These are phyloP conservation scores for Antheraea mylitta DNA, from an alignment of 1,140 invertebrate species.

Conservation along the genomic window DNA sequence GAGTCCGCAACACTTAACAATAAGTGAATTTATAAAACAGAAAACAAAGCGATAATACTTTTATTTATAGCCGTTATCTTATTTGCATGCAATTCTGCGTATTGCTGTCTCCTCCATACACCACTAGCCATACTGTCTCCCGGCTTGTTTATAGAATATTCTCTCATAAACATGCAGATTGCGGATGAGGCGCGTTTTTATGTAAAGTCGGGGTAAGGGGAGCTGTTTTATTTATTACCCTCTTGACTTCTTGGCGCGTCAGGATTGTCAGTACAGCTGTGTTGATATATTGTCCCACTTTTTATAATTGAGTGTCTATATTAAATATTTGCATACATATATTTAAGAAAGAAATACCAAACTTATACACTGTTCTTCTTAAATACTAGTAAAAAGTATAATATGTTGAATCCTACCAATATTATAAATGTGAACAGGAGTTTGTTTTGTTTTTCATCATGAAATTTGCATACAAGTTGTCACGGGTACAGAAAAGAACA, in stretches of 20 bases:
- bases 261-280: slow-evolving; percentile 26
- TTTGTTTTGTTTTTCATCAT: no score
- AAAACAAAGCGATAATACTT: slow-evolving; percentile 36
- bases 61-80: slow-evolving; percentile 74
- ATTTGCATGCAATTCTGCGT: slow-evolving; percentile 75
- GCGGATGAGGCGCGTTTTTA: slow-evolving; percentile 73
- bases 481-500: no score
- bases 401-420: no score
- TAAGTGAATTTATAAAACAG: slow-evolving; percentile 11
- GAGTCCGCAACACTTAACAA: slow-evolving; percentile 5
- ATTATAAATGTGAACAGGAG: no score
- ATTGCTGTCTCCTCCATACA: slow-evolving; percentile 60
- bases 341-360: not conserved
- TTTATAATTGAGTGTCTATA: slow-evolving; percentile 25
- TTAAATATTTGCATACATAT: not conserved
- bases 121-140: slow-evolving; percentile 43
- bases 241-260: slow-evolving; percentile 63
- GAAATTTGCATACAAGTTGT: no score
- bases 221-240: slow-evolving; percentile 75
- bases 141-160: slow-evolving; percentile 77
- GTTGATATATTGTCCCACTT: slow-evolving; percentile 53
- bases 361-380: not conserved
- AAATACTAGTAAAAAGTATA: not conserved
- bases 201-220: slow-evolving; percentile 69
- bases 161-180: slow-evolving; percentile 78